Conservation (phyloP, 2,888 invertebrate genomes). For the Mythimna lalbum region DNA sequence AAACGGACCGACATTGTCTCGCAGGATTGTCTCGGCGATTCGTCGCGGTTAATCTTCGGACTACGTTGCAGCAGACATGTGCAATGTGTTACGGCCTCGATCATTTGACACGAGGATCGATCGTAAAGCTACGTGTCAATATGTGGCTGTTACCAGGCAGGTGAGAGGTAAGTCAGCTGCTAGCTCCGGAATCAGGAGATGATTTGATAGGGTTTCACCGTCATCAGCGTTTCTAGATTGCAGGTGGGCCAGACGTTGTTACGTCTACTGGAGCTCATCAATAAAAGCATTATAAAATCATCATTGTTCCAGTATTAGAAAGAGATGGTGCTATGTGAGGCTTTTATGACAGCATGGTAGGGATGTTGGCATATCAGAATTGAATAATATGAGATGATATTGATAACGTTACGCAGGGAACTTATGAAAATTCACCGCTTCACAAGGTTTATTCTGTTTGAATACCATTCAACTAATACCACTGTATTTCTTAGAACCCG, state of each 20-base stretch:
- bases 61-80: conserved; percentile 78
- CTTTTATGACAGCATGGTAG: no score
- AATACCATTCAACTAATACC: no score
- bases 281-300: background rate
- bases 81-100: conserved; percentile 74
- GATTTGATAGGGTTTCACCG: background rate
- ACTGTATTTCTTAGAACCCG: no score
- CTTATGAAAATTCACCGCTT: no score
- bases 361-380: no score
- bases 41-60: conserved; percentile 81
- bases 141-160: conserved; percentile 50
- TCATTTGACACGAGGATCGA: conserved; percentile 70
- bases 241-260: background rate
- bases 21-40: conserved; percentile 85
- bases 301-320: no score
- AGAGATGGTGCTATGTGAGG: no score
- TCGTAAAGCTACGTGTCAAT: conserved; percentile 62
- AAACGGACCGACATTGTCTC: conserved; percentile 84
- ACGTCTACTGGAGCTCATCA: background rate
- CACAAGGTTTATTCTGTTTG: no score
- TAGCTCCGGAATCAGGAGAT: background rate
- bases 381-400: no score
- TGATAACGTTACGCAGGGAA: no score
- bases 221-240: background rate
- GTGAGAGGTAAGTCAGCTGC: conserved; percentile 19